These are phyloP conservation scores for Nibea albiflora DNA, from an alignment of 2,113 vertebrate genomes.

Conservation along the genomic window DNA sequence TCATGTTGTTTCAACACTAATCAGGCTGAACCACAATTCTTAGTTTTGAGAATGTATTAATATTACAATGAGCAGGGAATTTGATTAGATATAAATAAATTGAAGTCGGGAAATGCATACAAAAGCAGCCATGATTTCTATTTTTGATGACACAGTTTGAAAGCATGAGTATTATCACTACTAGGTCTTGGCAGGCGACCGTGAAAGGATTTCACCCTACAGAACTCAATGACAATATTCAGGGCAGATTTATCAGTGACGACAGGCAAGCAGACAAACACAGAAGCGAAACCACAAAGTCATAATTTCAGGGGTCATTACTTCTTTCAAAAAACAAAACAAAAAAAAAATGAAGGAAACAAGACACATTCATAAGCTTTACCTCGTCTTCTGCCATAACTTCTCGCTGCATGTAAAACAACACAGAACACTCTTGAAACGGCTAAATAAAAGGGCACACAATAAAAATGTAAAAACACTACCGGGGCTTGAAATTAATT, in stretches of 20 bases:
- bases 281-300: constrained; percentile 39
- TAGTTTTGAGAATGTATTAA: background rate
- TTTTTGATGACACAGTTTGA: constrained; percentile 23
- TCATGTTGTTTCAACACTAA: background rate
- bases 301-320: constrained; percentile 27
- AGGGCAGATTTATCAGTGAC: constrained; percentile 35
- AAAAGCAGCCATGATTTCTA: constrained; percentile 38
- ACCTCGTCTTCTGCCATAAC: constrained; percentile 99
- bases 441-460: background rate
- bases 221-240: constrained; percentile 4
- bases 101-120: background rate
- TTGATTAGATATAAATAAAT: constrained; percentile 28
- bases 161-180: constrained; percentile 22
- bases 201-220: background rate
- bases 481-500: constrained; percentile 23
- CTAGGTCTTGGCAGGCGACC: constrained; percentile 1
- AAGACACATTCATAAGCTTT: constrained; percentile 78
- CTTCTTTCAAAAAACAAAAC: constrained; percentile 36
- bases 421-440: constrained; percentile 76
- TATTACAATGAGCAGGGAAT: constrained; percentile 11
- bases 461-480: constrained; percentile 11
- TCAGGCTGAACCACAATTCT: background rate
- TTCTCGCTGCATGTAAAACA: constrained; percentile 99
- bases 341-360: constrained; percentile 33
- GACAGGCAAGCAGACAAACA: constrained; percentile 57